Conservation (phyloP, 2,797 vertebrate species). For the Anas acuta region DNA sequence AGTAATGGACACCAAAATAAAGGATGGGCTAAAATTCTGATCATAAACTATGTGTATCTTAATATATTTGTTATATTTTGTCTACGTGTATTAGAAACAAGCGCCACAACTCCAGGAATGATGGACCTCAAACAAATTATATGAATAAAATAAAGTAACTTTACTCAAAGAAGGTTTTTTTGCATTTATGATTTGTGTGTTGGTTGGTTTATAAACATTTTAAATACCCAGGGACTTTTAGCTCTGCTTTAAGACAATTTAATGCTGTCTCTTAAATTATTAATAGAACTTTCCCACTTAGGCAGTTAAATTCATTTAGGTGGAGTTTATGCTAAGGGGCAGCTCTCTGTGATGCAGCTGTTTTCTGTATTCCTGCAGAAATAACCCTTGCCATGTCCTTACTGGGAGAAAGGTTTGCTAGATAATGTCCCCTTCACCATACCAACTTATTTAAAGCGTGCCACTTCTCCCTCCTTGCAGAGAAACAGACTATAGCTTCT, state of each 20-base stretch:
- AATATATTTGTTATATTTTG: background rate
- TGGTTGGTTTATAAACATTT: background rate
- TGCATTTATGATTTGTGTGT: background rate
- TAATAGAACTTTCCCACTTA: background rate
- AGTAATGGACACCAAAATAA: background rate
- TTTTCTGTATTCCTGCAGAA: background rate
- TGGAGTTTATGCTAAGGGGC: background rate
- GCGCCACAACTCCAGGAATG: background rate
- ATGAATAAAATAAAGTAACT: background rate
- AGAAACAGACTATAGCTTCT: rapidly evolving
- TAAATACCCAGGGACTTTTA: background rate
- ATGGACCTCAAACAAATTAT: background rate
- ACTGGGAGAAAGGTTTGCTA: background rate
- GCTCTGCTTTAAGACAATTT: background rate
- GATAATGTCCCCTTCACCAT: background rate
- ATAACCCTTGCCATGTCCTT: background rate
- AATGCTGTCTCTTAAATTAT: background rate
- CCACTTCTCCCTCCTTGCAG: background rate
- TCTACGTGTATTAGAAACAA: background rate
- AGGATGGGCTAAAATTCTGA: background rate
- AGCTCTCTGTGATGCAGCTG: background rate
- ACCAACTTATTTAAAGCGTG: background rate
- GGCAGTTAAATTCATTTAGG: background rate
- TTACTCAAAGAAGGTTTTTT: background rate
- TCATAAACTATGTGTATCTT: background rate